phyloP scores from a whole-genome alignment of 1,140 invertebrate genomes.

The Drosophila ironensis region DNA sequence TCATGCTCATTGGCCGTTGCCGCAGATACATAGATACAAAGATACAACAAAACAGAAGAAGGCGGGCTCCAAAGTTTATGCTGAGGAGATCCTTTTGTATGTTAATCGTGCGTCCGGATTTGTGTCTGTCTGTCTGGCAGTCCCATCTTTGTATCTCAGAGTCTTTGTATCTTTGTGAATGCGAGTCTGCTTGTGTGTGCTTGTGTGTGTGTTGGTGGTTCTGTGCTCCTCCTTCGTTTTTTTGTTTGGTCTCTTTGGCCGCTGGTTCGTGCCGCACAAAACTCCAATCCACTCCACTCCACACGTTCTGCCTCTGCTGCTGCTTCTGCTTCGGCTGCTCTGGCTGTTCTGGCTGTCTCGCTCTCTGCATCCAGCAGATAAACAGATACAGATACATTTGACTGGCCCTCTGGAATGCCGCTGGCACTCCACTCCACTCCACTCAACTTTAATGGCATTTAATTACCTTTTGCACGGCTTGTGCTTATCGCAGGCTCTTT shows the following conservation, averaged over 20 bases:
- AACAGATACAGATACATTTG: conserved; percentile 50
- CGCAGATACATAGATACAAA: conserved; percentile 6
- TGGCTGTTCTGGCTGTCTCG: conserved; percentile 16
- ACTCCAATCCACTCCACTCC: too few species aligned
- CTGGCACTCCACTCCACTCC: conserved; percentile 35
- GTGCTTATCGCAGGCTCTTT: conserved; percentile 43
- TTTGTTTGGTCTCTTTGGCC: conserved; percentile 23
- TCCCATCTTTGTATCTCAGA: conserved; percentile 33
- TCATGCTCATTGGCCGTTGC: conserved; percentile 67
- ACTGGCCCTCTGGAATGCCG: conserved; percentile 26
- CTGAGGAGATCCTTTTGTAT: conserved; percentile 74
- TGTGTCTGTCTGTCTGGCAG: conserved; percentile 19
- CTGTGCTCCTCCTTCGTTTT: conserved; percentile 53
- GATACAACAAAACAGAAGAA: conserved; percentile 44
- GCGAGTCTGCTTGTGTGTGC: conserved; percentile 25
- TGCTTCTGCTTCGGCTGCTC: background rate
- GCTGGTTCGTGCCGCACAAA: background rate
- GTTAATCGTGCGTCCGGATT: conserved; percentile 57
- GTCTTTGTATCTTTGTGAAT: conserved; percentile 21
- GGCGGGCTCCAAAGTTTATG: conserved; percentile 72
- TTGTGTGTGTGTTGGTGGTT: conserved; percentile 23
- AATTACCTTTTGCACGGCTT: conserved; percentile 61
- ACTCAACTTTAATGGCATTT: conserved; percentile 71
- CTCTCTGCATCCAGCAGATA: conserved; percentile 54
- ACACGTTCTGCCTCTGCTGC: background rate